phyloP scores from a whole-genome alignment of 2,888 invertebrate species.

The Pristionchus fissidentatus region DNA sequence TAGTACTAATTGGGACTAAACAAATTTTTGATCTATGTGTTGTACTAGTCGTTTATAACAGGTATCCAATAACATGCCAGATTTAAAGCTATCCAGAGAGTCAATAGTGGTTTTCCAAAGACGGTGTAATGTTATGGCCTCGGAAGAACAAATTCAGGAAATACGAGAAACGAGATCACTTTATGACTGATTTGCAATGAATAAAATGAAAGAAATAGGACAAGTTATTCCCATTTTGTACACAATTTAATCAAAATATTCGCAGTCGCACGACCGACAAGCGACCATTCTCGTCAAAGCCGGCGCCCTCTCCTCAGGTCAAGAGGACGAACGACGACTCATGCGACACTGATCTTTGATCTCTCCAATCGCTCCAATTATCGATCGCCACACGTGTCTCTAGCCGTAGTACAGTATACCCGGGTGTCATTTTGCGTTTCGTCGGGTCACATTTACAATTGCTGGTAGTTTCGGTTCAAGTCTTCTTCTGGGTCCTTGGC shows the following conservation, averaged over 20 bases:
- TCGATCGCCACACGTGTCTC: background rate
- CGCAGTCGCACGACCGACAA: constrained; percentile 16
- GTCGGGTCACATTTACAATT: background rate
- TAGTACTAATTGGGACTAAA: no score
- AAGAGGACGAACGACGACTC: constrained; percentile 31
- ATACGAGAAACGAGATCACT: background rate
- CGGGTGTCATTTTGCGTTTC: background rate
- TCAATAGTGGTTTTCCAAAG: background rate
- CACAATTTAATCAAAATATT: background rate
- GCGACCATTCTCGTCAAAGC: constrained; percentile 36
- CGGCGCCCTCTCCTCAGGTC: background rate
- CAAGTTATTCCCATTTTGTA: background rate
- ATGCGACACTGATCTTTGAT: constrained; percentile 47
- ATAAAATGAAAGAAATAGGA: background rate
- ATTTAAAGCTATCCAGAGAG: no score
- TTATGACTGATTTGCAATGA: background rate
- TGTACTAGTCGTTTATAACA: no score
- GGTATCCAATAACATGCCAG: no score
- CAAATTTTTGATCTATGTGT: no score
- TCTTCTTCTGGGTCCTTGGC: background rate
- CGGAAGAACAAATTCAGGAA: background rate
- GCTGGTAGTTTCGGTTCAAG: constrained; percentile 39
- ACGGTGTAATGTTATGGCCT: background rate
- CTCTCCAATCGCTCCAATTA: constrained; percentile 23
- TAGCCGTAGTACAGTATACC: background rate